Evolutionary conservation across 2,888 invertebrate genomes (phyloP).

Genomic region (Cryptocephalus moraei): DNA sequence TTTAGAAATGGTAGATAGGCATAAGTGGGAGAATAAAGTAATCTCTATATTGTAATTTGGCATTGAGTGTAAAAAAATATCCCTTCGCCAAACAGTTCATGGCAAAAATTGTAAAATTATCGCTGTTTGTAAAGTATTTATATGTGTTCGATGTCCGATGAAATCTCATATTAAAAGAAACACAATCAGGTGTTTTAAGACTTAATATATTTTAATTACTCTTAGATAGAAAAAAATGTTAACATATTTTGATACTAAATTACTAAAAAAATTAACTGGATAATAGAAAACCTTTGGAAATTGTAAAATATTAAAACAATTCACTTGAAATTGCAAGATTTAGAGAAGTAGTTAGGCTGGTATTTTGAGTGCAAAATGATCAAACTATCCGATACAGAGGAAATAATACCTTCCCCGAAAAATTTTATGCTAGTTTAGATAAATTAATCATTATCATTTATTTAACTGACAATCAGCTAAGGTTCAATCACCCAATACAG

Average conservation of each 20-base stretch:
- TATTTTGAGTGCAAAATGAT: too few species aligned
- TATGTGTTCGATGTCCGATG: constrained; percentile 33
- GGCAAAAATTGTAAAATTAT: constrained; percentile 1
- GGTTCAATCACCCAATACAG: too few species aligned
- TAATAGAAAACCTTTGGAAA: constrained; percentile 2
- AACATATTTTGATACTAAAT: constrained; percentile 39
- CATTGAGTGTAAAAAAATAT: too few species aligned
- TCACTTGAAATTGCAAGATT: neutral
- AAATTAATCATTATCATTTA: too few species aligned
- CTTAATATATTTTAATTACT: constrained; percentile 36
- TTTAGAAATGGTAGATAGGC: too few species aligned
- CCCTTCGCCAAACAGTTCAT: too few species aligned
- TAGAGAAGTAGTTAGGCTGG: neutral
- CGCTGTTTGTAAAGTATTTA: constrained; percentile 19
- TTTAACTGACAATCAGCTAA: too few species aligned
- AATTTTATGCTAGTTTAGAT: too few species aligned
- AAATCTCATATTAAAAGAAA: constrained; percentile 18
- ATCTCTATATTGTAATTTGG: too few species aligned
- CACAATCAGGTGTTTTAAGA: constrained; percentile 27
- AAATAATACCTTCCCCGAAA: too few species aligned
- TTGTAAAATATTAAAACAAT: neutral
- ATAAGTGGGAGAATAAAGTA: too few species aligned
- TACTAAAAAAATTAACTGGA: constrained; percentile 18
- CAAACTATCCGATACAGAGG: too few species aligned
- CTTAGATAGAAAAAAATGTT: constrained; percentile 32